Evolutionary conservation across 2,113 vertebrate species (phyloP), one percentile per base, ranked within the genome.

Genomic region (Sterrhoptilus dennistouni): DNA sequence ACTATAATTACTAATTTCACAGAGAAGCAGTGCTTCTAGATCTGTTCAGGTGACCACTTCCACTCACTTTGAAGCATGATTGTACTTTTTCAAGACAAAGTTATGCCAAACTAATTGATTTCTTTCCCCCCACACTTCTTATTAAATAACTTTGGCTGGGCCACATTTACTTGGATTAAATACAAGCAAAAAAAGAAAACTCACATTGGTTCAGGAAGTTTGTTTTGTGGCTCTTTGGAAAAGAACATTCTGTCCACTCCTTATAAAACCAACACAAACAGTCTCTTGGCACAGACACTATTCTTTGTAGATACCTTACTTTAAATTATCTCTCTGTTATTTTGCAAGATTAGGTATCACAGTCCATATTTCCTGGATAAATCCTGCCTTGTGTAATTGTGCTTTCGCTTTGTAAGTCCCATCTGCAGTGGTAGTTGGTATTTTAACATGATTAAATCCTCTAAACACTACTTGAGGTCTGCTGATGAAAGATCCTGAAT

Each of bases 141-240:
- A 70, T 12, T 82, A 45, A 91, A 29, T 72, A 61, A 78, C 22
- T 70, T 85, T 89, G 68, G 27, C 79, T 63, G 61, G 49, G 44
- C 52, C 2, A 2, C 44, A 33, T 21, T 91, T 59, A 25, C 82
- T 95, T 93, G 95, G 95, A 83, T 90, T 88, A 92, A 88, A 92
- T n/a, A 47, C 25, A 92, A 90, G 56, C 49, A 15, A 81, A 27
- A 45, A 86, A 90, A 90, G 69, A 90, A 92, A 94, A 52, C 68
- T 83, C 68, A 29, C 59, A 56, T 57, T 53, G 25, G 22, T 95
- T 93, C 85, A 90, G 93, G 96, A 96, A 97, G 95, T 96, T 95
- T 93, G 56, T 88, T 95, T 57, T 86, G 92, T 95, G 88, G 68
- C 3, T 80, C 75, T 95, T 87, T 81, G 69, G 88, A 64, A 92